Percentiles rank a stretch among this genome's conserved stretches.
These are phyloP conservation scores for Spheniscus mendiculus DNA, from an alignment of 2,113 vertebrate genomes.

Conservation along the genomic window DNA sequence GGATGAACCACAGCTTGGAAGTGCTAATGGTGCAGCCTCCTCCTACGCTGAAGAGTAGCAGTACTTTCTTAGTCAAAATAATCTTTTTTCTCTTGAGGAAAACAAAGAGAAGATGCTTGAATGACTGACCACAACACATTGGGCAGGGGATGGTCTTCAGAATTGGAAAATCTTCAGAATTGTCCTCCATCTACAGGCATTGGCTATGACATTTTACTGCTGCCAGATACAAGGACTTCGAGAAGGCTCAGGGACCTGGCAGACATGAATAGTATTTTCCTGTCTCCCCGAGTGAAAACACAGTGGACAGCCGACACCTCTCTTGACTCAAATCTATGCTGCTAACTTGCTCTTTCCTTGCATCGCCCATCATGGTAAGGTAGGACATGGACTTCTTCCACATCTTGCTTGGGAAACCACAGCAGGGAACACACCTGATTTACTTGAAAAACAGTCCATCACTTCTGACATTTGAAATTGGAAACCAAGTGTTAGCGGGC, in stretches of 20 bases:
- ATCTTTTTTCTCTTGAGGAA: not conserved
- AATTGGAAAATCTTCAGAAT: not conserved
- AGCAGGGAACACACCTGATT: not conserved
- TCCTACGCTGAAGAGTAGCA: not conserved
- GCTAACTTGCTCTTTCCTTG: not conserved
- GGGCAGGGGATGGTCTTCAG: not conserved
- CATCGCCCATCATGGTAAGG: not conserved
- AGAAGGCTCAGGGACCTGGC: not conserved
- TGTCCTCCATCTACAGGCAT: not conserved
- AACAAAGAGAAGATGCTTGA: not conserved
- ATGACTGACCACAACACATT: not conserved
- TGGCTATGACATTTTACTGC: not conserved
- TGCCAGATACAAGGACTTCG: not conserved
- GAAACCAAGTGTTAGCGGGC: not conserved
- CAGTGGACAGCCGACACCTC: accelerated
- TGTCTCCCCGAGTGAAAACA: not conserved
- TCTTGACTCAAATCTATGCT: not conserved
- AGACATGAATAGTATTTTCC: not conserved
- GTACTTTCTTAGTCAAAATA: not conserved
- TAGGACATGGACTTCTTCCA: not conserved
- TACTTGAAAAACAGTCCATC: not conserved
- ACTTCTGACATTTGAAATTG: not conserved
- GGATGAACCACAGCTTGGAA: not conserved
- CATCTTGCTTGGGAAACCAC: not conserved
- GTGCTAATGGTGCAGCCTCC: not conserved